A percentile compares a stretch with the other conserved stretches of the same genome.
These are phyloP conservation scores for Gnatocerus cornutus DNA, from an alignment of 2,888 invertebrate species.

Conservation along the genomic window DNA sequence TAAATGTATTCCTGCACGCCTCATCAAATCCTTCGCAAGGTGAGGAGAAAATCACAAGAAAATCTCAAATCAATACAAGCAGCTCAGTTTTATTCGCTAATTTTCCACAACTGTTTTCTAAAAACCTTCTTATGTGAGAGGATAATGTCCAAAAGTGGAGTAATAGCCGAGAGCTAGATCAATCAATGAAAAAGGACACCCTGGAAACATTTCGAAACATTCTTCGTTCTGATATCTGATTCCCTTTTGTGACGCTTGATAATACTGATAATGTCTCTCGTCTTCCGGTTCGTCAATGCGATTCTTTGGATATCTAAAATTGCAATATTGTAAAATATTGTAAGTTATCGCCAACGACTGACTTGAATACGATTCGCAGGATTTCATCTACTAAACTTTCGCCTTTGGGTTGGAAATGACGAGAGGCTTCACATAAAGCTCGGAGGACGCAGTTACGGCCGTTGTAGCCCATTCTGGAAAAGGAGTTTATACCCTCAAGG, in stretches of 20 bases:
- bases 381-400: conserved; percentile 80
- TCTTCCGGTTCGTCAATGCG: conserved; percentile 5
- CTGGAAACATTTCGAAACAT: conserved; percentile 74
- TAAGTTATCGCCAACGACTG: conserved; percentile 13
- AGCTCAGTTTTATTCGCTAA: conserved; percentile 17
- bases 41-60: conserved; percentile 14
- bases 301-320: conserved; percentile 41
- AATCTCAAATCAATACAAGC: conserved; percentile 6
- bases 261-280: conserved; percentile 74
- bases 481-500: background rate
- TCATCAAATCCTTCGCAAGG: conserved; percentile 18
- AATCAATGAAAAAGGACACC: conserved; percentile 82
- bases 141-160: conserved; percentile 48
- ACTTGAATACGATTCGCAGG: conserved; percentile 82
- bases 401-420: conserved; percentile 74
- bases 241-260: conserved; percentile 77
- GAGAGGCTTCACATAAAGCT: conserved; percentile 82
- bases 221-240: conserved; percentile 62
- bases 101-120: conserved; percentile 4
- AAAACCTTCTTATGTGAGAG: conserved; percentile 16
- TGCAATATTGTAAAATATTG: conserved; percentile 17
- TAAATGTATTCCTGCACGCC: conserved; percentile 28
- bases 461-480: conserved; percentile 80
- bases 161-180: conserved; percentile 79
- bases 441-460: conserved; percentile 81